Conservation (phyloP, 1,140 invertebrate species). For the Orchestia grillus region DNA sequence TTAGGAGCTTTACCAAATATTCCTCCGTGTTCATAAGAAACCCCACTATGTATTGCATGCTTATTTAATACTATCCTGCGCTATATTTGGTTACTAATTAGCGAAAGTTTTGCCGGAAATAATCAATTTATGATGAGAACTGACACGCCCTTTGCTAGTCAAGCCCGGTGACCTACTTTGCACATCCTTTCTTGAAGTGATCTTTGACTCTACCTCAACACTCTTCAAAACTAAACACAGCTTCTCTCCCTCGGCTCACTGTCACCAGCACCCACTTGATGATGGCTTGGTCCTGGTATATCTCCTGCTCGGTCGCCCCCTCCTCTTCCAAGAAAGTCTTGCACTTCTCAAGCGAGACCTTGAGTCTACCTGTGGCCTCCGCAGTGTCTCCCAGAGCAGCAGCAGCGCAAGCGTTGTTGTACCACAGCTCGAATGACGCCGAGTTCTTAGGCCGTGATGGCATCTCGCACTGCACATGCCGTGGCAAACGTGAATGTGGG, state of each 20-base stretch:
- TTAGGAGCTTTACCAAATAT: no score
- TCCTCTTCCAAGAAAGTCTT: slow-evolving; percentile 89
- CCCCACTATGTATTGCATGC: no score
- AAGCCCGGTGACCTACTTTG: no score
- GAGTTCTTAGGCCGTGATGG: not conserved
- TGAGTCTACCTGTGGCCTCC: slow-evolving; percentile 86
- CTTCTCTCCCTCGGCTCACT: not conserved
- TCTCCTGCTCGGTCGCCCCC: slow-evolving; percentile 87
- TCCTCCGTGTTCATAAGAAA: no score
- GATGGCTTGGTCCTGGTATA: slow-evolving; percentile 88
- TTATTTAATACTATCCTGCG: no score
- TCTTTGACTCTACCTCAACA: not conserved
- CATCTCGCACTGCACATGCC: slow-evolving; percentile 19
- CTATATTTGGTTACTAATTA: no score
- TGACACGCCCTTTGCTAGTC: no score
- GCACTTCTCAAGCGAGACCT: slow-evolving; percentile 86
- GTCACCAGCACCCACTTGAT: slow-evolving; percentile 73
- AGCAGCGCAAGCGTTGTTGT: slow-evolving; percentile 88
- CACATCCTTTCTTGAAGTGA: no score
- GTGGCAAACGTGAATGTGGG: not conserved
- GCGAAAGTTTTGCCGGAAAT: no score
- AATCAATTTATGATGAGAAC: no score
- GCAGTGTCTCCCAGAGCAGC: slow-evolving; percentile 79
- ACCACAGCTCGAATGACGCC: slow-evolving; percentile 88
- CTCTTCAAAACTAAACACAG: not conserved